A percentile compares a stretch with the other conserved stretches of the same genome.
Conservation (phyloP, 1,140 invertebrate genomes). For the Conus ventricosus region DNA sequence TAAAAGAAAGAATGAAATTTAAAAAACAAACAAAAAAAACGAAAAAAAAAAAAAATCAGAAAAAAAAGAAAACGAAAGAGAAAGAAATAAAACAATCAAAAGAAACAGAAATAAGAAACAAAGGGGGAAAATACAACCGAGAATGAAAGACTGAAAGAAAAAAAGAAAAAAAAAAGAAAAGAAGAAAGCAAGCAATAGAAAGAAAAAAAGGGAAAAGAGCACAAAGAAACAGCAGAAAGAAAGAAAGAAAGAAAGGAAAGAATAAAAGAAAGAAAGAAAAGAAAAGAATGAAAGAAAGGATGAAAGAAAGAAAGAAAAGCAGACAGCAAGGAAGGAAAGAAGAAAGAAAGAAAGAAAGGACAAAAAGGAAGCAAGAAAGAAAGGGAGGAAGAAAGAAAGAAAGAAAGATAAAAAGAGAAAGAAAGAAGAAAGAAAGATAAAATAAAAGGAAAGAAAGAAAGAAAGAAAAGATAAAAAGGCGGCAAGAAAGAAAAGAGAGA, state of each 20-base stretch:
- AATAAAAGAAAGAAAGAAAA: not conserved
- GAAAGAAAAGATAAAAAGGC: not conserved
- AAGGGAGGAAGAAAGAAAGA: not conserved
- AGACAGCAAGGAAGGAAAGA: not conserved
- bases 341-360: not conserved
- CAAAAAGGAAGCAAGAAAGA: not conserved
- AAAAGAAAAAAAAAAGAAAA: not conserved
- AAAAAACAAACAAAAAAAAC: too few species aligned
- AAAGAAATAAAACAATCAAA: too few species aligned
- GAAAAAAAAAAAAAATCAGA: too few species aligned
- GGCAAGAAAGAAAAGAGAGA: constrained; percentile 17
- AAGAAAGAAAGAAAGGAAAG: not conserved
- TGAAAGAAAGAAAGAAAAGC: not conserved
- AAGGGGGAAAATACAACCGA: too few species aligned
- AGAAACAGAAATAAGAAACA: too few species aligned
- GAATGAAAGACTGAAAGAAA: not conserved
- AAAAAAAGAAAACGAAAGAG: too few species aligned
- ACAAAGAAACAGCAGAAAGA: not conserved
- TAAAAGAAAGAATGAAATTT: too few species aligned
- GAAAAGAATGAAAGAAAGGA: constrained; percentile 8
- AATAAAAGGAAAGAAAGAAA: constrained; percentile 15
- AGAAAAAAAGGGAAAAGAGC: not conserved
- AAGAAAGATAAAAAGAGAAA: constrained; percentile 11
- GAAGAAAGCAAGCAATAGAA: not conserved
- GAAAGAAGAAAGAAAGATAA: constrained; percentile 7